Evolutionary conservation across 1,140 invertebrate genomes (phyloP), one percentile per base, ranked within the genome.

Genomic region (Periplaneta americana): DNA sequence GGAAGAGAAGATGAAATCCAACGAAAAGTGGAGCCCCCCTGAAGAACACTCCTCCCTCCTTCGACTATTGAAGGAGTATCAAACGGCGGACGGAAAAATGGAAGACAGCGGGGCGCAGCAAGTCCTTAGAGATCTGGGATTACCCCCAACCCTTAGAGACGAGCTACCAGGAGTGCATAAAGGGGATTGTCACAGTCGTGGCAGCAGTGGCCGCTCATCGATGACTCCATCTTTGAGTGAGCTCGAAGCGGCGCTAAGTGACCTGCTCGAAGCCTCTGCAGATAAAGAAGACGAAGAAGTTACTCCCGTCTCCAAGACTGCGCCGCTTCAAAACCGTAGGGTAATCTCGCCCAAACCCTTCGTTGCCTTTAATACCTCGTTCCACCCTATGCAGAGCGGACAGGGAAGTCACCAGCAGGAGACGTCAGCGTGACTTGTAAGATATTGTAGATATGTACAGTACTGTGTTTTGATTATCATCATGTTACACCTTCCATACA

Each of bases 211-310:
- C 2, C 81, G 87, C 18, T 88, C 86, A 78, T 88, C 88, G 78
- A 88, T 87, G 87, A 89, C 88, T 32, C 88, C 88, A 10, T 89
- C 88, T 74, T 84, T 89, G 32, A 88, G 85, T 34, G 88, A 89
- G 81, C 75, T 89, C 37, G 88, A 89, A 79, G 87, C 84, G 9
- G 88, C 88, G 3, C 85, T 89, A 33, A 88, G 87, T 22, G 87
- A 89, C 78, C 88, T 89, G 86, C 79, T 89, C 9, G 88, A 89
- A 80, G 74, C 74, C 35, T 76, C 75, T 6, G 81, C 81, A 18
- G 87, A 87, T 34, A 87, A 88, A 37, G 82, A 82, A 6, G 81
- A 82, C 17, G 84, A 83, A 8, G 85, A 84, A n/a, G 35, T 33
- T 0, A 74, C 74, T 9, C 76, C 48, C 11, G 8, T 37, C 9